Conservation (phyloP, 2,888 invertebrate genomes). For the Sceliomorpha sp. region DNA sequence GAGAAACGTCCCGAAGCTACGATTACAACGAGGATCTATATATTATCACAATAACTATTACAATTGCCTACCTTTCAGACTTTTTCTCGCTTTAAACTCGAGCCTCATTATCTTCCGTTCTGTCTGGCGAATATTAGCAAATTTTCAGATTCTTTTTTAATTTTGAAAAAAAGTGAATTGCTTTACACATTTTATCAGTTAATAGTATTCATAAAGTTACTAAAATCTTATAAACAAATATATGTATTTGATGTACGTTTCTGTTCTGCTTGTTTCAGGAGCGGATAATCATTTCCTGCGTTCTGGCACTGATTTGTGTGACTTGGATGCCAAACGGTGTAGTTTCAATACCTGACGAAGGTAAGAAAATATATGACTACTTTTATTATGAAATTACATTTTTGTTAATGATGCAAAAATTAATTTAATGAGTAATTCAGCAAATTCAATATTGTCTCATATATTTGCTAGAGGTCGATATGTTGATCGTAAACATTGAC, state of each 20-base stretch:
- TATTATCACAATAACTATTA: too few relatives aligned
- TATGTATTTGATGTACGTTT: too few relatives aligned
- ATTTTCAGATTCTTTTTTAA: too few relatives aligned
- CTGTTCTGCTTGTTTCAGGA: slow-evolving; percentile 65
- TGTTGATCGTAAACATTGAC: slow-evolving; percentile 34
- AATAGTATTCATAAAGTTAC: slow-evolving; percentile 10
- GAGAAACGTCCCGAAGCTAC: too few relatives aligned
- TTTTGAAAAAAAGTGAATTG: not conserved
- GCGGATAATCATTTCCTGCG: slow-evolving; percentile 63
- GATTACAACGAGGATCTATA: too few relatives aligned
- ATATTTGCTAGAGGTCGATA: slow-evolving; percentile 22
- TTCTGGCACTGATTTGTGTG: slow-evolving; percentile 67
- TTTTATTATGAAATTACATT: slow-evolving; percentile 15
- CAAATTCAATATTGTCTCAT: slow-evolving; percentile 3
- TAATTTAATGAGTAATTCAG: slow-evolving; percentile 27
- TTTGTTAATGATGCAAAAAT: too few relatives aligned
- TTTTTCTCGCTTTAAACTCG: too few relatives aligned
- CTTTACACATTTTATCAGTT: not conserved
- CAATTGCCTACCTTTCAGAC: too few relatives aligned
- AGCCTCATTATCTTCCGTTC: too few relatives aligned
- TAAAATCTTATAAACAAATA: slow-evolving; percentile 1
- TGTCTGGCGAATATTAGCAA: too few relatives aligned
- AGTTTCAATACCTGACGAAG: slow-evolving; percentile 73
- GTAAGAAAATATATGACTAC: slow-evolving; percentile 15
- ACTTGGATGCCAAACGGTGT: slow-evolving; percentile 64